phyloP scores from a whole-genome alignment of 2,113 vertebrate species.

The Zonotrichia leucophrys region DNA sequence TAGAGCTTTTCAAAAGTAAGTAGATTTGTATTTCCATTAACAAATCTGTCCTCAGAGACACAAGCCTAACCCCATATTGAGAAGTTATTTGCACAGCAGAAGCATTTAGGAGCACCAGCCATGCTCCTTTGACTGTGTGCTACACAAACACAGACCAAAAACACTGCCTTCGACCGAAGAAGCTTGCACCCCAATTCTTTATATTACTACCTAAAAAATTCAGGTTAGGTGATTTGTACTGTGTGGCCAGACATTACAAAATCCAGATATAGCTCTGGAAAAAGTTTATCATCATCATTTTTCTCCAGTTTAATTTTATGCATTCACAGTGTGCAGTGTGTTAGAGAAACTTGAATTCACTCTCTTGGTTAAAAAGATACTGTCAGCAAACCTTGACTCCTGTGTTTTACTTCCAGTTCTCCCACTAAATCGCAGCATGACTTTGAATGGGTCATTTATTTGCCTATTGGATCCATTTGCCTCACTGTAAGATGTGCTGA shows the following conservation, averaged over 20 bases:
- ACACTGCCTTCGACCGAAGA: neutral
- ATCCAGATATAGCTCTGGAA: neutral
- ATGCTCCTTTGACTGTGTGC: neutral
- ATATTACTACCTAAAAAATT: neutral
- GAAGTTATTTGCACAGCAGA: neutral
- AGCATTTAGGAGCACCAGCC: neutral
- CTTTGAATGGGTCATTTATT: slow-evolving; percentile 11
- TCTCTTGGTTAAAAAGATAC: neutral
- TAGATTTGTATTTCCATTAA: neutral
- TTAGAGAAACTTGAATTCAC: neutral
- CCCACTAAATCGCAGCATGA: neutral
- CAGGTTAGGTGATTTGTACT: neutral
- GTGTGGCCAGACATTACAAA: neutral
- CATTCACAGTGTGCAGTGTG: neutral
- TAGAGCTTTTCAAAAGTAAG: neutral
- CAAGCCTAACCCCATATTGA: neutral
- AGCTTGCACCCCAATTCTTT: neutral
- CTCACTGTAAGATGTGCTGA: neutral
- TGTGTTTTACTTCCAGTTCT: neutral
- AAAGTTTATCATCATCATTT: neutral
- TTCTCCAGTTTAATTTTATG: neutral
- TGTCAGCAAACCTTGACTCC: neutral
- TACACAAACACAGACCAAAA: neutral
- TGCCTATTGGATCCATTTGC: neutral
- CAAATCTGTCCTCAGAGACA: neutral